phyloP scores from a whole-genome alignment of 2,113 vertebrate species.

The Chlamydotis undulata region DNA sequence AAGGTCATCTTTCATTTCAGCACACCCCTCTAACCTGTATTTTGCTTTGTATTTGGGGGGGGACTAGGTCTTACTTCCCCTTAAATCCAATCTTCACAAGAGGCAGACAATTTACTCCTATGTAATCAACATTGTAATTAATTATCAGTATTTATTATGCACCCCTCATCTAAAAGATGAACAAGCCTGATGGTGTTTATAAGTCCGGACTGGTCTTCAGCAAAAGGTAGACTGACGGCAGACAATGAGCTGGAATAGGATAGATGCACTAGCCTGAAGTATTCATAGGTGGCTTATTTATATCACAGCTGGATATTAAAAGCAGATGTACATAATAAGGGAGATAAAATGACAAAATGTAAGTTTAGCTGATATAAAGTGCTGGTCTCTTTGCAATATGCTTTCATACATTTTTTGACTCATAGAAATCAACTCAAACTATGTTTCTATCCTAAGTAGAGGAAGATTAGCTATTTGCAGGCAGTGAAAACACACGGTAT shows the following conservation, averaged over 20 bases:
- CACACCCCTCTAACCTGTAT: neutral
- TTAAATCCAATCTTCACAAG: neutral
- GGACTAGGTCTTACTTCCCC: neutral
- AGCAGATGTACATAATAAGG: neutral
- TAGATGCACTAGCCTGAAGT: neutral
- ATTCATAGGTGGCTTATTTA: neutral
- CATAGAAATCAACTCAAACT: neutral
- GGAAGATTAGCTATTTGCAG: neutral
- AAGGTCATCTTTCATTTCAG: neutral
- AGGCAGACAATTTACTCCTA: neutral
- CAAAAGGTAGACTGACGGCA: neutral
- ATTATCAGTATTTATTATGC: neutral
- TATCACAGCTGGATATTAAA: neutral
- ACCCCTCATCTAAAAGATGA: neutral
- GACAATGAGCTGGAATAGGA: neutral
- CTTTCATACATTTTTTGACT: neutral
- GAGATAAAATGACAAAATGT: neutral
- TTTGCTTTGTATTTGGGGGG: neutral
- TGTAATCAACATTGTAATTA: neutral
- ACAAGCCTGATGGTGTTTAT: neutral
- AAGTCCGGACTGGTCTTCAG: neutral
- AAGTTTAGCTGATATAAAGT: neutral
- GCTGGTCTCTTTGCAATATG: neutral
- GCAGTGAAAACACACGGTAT: neutral
- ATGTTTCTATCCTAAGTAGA: neutral